Evolutionary conservation across 2,797 vertebrate genomes (phyloP).

Genomic region (Epinephelus awoara): DNA sequence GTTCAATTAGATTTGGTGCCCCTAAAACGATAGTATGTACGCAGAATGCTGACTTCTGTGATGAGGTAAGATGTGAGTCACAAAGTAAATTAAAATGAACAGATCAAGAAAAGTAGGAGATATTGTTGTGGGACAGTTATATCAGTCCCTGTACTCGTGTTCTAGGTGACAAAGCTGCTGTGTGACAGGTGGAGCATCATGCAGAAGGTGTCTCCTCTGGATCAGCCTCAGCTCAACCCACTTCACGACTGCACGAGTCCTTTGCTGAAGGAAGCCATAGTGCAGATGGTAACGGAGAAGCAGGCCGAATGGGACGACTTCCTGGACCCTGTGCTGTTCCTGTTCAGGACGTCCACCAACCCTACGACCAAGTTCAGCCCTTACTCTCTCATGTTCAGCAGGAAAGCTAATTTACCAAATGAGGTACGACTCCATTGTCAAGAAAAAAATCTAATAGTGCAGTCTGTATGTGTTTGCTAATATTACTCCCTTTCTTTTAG

Average conservation of each 20-base stretch:
- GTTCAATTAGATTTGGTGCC: constrained; percentile 87
- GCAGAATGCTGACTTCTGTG: constrained; percentile 89
- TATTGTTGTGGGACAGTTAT: background rate
- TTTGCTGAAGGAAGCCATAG: constrained; percentile 86
- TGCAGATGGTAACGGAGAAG: constrained; percentile 86
- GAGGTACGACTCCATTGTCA: constrained; percentile 48
- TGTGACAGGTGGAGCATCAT: constrained; percentile 88
- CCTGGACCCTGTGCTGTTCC: constrained; percentile 88
- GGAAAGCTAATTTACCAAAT: constrained; percentile 84
- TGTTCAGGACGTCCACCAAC: constrained; percentile 89
- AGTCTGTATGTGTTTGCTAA: background rate
- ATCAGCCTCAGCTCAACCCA: constrained; percentile 79
- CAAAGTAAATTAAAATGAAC: background rate
- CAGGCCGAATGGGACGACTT: constrained; percentile 90
- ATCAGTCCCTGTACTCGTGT: background rate
- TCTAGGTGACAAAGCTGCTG: constrained; percentile 88
- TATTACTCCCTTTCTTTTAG: constrained; percentile 59
- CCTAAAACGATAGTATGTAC: constrained; percentile 88
- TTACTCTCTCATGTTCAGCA: constrained; percentile 92
- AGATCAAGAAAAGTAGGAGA: background rate
- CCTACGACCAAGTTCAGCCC: constrained; percentile 90
- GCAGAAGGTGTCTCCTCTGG: constrained; percentile 85
- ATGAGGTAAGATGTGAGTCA: constrained; percentile 86
- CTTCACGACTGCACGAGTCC: constrained; percentile 81
- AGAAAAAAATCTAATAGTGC: too few relatives aligned